These are phyloP conservation scores for Sebastes matsubarae DNA, from an alignment of 2,797 vertebrate species.

Conservation along the genomic window DNA sequence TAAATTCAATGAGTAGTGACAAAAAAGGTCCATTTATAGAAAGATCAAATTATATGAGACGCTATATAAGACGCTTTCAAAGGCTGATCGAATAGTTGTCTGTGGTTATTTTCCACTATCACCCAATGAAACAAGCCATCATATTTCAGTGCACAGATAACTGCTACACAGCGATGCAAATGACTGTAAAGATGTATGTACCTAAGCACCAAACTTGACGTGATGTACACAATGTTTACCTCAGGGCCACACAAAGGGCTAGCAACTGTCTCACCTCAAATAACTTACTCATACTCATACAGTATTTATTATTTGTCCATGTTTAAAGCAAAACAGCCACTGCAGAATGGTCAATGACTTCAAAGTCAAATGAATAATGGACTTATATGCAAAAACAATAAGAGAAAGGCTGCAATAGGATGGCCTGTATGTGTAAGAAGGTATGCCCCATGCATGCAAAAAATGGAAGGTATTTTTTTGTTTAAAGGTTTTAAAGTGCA, in stretches of 20 bases:
- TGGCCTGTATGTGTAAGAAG: neutral
- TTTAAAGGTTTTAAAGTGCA: neutral
- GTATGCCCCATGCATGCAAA: neutral
- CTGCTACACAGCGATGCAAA: conserved; percentile 18
- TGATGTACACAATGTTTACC: conserved; percentile 22
- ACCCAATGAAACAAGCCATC: neutral
- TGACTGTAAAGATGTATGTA: conserved; percentile 11
- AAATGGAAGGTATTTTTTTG: neutral
- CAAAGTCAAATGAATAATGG: neutral
- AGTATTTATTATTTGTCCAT: neutral
- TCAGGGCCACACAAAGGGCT: neutral
- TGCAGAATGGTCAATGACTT: neutral
- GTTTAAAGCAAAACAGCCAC: neutral
- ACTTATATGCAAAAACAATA: neutral
- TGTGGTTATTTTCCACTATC: neutral
- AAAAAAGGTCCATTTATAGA: neutral
- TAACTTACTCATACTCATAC: neutral
- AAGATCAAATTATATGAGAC: neutral
- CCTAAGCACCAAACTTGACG: neutral
- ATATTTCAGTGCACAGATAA: conserved; percentile 8
- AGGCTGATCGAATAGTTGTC: neutral
- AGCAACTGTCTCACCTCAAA: conserved; percentile 10
- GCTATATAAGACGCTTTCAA: neutral
- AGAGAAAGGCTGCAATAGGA: neutral
- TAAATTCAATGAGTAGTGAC: neutral